phyloP scores from a whole-genome alignment of 2,888 invertebrate genomes.

The Julus scanicus region DNA sequence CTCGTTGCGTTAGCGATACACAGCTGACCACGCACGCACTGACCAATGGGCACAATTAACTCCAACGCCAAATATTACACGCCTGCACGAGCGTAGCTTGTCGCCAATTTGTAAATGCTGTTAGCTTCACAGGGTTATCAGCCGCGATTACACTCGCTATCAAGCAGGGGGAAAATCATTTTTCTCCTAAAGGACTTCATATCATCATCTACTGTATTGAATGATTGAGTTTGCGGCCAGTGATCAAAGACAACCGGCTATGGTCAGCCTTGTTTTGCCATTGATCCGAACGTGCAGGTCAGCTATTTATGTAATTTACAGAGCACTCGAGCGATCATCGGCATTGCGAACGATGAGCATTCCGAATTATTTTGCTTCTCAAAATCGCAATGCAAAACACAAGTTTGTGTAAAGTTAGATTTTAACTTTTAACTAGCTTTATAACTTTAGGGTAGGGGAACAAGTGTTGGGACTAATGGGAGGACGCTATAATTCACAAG shows the following conservation, averaged over 20 bases:
- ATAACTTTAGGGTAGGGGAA: too few relatives aligned
- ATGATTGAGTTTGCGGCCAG: neutral
- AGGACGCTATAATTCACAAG: too few relatives aligned
- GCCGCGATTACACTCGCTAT: neutral
- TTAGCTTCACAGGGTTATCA: neutral
- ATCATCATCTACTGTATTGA: neutral
- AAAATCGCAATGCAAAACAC: too few relatives aligned
- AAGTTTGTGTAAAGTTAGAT: too few relatives aligned
- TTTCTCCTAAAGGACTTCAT: neutral
- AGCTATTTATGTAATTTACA: neutral
- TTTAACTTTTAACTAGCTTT: too few relatives aligned
- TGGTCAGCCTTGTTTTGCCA: neutral
- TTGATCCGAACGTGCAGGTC: neutral
- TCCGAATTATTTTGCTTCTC: too few relatives aligned
- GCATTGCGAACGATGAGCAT: too few relatives aligned
- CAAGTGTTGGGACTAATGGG: too few relatives aligned
- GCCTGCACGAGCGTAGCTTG: slow-evolving; percentile 22
- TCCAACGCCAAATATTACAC: neutral
- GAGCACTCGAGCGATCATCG: neutral
- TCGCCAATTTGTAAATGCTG: slow-evolving; percentile 22
- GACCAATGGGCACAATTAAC: slow-evolving; percentile 22
- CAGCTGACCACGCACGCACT: slow-evolving; percentile 20
- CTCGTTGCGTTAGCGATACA: neutral
- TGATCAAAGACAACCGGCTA: neutral
- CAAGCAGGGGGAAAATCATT: neutral